These are phyloP conservation scores for Rotaria sp. DNA, from an alignment of 2,888 invertebrate genomes.

Conservation along the genomic window DNA sequence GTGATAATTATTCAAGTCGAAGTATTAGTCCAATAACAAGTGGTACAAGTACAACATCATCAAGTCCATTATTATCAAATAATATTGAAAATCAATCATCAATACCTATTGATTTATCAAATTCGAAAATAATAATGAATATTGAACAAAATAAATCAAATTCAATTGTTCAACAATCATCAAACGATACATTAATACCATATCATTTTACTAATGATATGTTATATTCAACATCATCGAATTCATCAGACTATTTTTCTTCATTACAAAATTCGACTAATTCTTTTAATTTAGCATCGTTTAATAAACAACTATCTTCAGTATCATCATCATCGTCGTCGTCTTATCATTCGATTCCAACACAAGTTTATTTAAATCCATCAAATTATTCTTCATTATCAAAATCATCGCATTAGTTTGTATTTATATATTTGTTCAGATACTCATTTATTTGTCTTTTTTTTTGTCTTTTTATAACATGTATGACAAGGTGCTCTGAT, in stretches of 20 bases:
- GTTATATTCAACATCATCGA: neutral
- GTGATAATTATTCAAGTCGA: neutral
- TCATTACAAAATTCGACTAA: neutral
- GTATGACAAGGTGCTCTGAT: conserved; percentile 8
- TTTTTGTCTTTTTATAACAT: neutral
- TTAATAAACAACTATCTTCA: neutral
- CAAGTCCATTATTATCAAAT: neutral
- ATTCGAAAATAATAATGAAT: neutral
- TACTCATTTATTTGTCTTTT: neutral
- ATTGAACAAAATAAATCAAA: neutral
- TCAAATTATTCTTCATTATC: neutral
- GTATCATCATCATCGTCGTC: neutral
- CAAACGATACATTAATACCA: neutral
- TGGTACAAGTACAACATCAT: neutral
- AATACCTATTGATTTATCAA: neutral
- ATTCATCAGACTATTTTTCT: neutral
- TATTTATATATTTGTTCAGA: conserved; percentile 6
- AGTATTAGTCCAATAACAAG: neutral
- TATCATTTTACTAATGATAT: neutral
- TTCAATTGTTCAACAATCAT: neutral
- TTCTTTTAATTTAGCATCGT: neutral
- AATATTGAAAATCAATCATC: neutral
- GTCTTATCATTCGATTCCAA: neutral
- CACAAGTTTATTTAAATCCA: conserved; percentile 19
- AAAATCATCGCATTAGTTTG: neutral